Base-by-base conservation (phyloP, 2,888 invertebrate species). In the Torymus aiolomorphi region DNA sequence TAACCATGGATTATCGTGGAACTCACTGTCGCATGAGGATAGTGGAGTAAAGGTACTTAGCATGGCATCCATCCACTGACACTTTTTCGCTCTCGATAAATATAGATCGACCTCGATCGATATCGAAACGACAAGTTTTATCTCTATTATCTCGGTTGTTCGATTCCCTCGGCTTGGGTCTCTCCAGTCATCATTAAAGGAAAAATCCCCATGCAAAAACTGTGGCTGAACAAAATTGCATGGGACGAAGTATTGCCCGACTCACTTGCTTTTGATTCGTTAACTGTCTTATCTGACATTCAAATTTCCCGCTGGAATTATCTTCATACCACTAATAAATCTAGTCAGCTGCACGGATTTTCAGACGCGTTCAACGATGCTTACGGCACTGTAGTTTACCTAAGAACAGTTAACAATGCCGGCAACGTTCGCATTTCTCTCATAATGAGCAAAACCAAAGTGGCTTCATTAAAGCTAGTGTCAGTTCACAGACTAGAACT, bases 261-360 rank as follows among this genome's bases (percentile, higher is more conserved):
- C n/a, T n/a, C n/a, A n/a, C n/a, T n/a, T n/a, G n/a, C n/a, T n/a
- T n/a, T n/a, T n/a, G n/a, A n/a, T n/a, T n/a, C n/a, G n/a, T 57
- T 57, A n/a, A 8, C 14, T 13, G n/a, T 2, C 8, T n/a, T 57
- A 57, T n/a, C n/a, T 57, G n/a, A 57, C 3, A 57, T 57, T n/a
- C 5, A 57, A 57, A 57, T 57, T n/a, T 14, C 56, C 5, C 56
- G n/a, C n/a, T n/a, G 56, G 56, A 57, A 14, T 8, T 8, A 16
- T 57, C 16, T 14, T 16, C 8, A 14, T 18, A 11, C 51, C 14
- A 24, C 18, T 0, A 13, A 61, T 16, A 57, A 16, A 14, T 14
- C 14, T 57, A 57, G 14, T 2, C 61, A 67, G 8, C 1, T 67
- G 13, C 67, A 67, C 20, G 67, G 65, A 1, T 65, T 65, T 51